Base-by-base conservation (phyloP, 2,113 vertebrate species). In the Pteropus alecto region DNA sequence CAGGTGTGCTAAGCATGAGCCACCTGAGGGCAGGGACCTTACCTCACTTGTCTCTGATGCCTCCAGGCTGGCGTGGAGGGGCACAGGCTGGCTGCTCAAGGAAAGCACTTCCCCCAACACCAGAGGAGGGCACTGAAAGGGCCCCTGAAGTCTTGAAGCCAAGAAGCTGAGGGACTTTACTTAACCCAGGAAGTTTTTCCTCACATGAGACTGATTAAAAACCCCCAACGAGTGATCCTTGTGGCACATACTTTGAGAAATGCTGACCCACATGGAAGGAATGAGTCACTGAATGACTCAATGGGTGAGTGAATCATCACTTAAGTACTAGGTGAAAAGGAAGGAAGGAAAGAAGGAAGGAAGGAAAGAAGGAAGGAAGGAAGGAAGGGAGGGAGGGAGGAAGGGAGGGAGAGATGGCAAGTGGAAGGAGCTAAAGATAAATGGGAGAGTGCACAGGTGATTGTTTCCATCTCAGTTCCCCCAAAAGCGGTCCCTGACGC, bases 321-420 rank as follows among this genome's bases (percentile, higher is more conserved):
- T 63, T 73, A 83, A 54, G 15, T 21, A 26, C 7, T 10, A 7
- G 51, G 70, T 60, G 21, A 58, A 56, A 7, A 13, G 1, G 19
- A 1, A 48, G 2, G 11, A 14, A 7, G 3, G 16, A 7, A 71
- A 28, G 21, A 19, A 3, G n/a, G 28, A 14, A n/a, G 12, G 46
- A 2, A 41, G 35, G 28, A 4, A 21, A 11, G 7, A 8, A 24
- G 7, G 60, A 7, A 14, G 24, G 4, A 56, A 3, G 26, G 3
- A 26, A 2, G 82, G 30, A 10, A n/a, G 24, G 56, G 5, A 48
- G 26, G 51, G 7, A 22, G 19, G 33, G 21, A 18, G 18, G 24
- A 38, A 11, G 7, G 48, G 4, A 16, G 14, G 51, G 18, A 26
- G 3, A 67, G 46, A 12, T 6, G 16, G 46, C 46, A 5, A 30